Base-by-base conservation (phyloP, 2,888 invertebrate species). In the Himalopsyche tibetana region DNA sequence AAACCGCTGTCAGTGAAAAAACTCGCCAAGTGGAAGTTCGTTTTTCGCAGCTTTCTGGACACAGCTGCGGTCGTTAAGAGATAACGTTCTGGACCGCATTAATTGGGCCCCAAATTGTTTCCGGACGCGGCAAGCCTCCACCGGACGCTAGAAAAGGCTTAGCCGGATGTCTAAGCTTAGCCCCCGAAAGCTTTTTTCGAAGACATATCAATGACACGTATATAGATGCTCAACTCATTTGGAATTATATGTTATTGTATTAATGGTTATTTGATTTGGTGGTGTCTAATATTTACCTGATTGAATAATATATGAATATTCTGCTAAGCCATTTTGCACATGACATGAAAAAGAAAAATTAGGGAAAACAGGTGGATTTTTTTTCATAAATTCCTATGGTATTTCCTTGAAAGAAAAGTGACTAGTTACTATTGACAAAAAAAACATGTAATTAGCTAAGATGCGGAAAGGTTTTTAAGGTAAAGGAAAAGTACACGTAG, bases 61-160 rank as follows among this genome's bases (percentile, higher is more conserved):
- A 82, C 82, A 82, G 86, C 84, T 84, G 84, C 55, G 86, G 86
- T 86, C 86, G 84, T 86, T 86, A 86, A 55, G 55, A 86, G 86
- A 86, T 86, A 86, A 82, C 84, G 80, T 79, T 84, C 45, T 80
- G 83, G 82, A 55, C 81, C 81, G 82, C 86, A 55, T 82, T 86
- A 86, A 86, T 86, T 86, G 84, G 79, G 81, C 84, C 55, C 82
- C 84, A 82, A 86, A 86, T 86, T 84, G 82, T 82, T 86, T 84
- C 86, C 86, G 82, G 81, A n/a, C 56, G 80, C 51, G 55, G 38
- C 40, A 9, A 38, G 28, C 56, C 56, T 17, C 40, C 80, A 56
- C 80, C 80, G 86, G 86, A 51, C 19, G 85, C n/a, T 74, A 19
- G 55, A 40, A 83, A 74, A 85, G 82, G 74, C 36, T 74, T 79